Evolutionary conservation across 2,888 invertebrate genomes (phyloP).

Genomic region (Drosophila helvetica): DNA sequence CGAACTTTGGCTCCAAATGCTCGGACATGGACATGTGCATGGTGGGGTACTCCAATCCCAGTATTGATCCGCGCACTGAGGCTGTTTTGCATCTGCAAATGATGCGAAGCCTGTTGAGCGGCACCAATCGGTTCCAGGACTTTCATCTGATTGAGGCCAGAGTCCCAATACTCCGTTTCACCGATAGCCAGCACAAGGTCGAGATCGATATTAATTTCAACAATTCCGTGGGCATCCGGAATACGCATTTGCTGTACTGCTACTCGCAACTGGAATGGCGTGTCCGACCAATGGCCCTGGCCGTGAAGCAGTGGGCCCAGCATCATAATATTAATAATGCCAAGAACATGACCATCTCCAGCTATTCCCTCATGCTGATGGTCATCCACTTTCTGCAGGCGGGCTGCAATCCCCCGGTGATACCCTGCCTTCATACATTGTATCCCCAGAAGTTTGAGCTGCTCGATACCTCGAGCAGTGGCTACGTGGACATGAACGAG

Average conservation of each 20-base stretch:
- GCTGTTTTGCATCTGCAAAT: conserved; percentile 85
- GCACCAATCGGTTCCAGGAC: conserved; percentile 81
- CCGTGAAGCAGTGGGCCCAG: conserved; percentile 98
- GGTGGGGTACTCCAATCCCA: conserved; percentile 86
- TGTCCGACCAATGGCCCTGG: conserved; percentile 94
- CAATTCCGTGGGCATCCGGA: conserved; percentile 97
- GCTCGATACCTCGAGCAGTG: conserved; percentile 85
- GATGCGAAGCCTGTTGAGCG: conserved; percentile 78
- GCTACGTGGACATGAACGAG: conserved; percentile 88
- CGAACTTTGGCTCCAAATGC: conserved; percentile 95
- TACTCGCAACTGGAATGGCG: conserved; percentile 97
- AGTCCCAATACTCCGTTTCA: conserved; percentile 97
- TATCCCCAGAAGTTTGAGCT: conserved; percentile 88
- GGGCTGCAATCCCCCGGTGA: conserved; percentile 90
- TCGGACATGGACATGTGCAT: conserved; percentile 99
- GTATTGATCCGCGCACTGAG: conserved; percentile 89
- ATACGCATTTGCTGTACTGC: conserved; percentile 96
- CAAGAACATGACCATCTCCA: conserved; percentile 96
- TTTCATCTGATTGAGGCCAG: conserved; percentile 93
- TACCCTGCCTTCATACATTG: conserved; percentile 92
- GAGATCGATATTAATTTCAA: conserved; percentile 99
- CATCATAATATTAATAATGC: conserved; percentile 98
- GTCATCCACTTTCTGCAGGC: conserved; percentile 98
- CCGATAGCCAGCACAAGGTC: conserved; percentile 90
- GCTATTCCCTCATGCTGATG: conserved; percentile 98